phyloP scores from a whole-genome alignment of 2,888 invertebrate species.

The Caenorhabditis sulstoni region DNA sequence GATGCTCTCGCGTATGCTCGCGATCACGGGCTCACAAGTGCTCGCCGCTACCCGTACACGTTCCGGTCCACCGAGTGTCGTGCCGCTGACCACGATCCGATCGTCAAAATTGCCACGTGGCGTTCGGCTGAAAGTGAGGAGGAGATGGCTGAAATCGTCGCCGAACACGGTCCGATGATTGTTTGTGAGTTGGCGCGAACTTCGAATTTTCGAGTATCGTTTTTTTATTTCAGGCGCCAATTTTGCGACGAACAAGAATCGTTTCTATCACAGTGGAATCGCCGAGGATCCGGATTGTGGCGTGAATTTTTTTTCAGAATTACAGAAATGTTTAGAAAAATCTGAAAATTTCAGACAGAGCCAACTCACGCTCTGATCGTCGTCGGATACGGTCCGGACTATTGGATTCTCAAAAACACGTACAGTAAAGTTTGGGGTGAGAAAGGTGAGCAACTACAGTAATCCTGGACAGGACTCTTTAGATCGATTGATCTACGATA shows the following conservation, averaged over 20 bases:
- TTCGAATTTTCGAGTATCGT: too few species aligned
- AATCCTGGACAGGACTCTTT: too few species aligned
- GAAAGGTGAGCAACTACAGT: conserved; percentile 1
- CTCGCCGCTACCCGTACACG: conserved; percentile 30
- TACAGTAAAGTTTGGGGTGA: conserved; percentile 53
- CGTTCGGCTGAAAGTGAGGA: conserved; percentile 27
- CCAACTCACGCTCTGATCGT: conserved; percentile 49
- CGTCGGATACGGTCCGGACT: conserved; percentile 48
- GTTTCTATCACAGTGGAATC: conserved; percentile 43
- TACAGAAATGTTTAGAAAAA: not conserved
- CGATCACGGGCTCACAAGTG: conserved; percentile 33
- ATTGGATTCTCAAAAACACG: conserved; percentile 52
- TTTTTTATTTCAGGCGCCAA: too few species aligned
- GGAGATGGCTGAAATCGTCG: conserved; percentile 34
- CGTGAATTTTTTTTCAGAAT: conserved; percentile 1
- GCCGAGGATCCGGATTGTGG: conserved; percentile 50
- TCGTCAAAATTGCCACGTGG: conserved; percentile 26
- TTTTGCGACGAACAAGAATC: conserved; percentile 46
- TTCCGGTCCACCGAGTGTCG: conserved; percentile 21
- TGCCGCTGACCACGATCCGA: not conserved
- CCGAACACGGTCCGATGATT: conserved; percentile 25
- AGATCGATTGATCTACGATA: too few species aligned
- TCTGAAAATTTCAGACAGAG: conserved; percentile 11
- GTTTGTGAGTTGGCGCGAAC: too few species aligned
- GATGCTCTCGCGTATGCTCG: conserved; percentile 36